phyloP scores from a whole-genome alignment of 1,140 invertebrate genomes.

The Apis mellifera region DNA sequence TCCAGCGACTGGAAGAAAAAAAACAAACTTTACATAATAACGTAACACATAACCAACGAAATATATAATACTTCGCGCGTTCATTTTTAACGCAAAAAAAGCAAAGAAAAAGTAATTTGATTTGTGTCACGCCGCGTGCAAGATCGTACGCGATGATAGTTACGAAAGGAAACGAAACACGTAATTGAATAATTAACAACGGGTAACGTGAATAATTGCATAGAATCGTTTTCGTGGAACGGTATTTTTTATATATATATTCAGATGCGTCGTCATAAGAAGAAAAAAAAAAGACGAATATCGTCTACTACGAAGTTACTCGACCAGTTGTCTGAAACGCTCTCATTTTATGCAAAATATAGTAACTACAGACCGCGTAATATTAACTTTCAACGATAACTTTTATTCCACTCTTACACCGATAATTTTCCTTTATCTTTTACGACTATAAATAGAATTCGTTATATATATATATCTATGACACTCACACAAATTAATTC shows the following conservation, averaged over 20 bases:
- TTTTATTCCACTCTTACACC: too few relatives aligned
- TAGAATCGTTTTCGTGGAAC: neutral
- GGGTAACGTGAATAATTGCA: neutral
- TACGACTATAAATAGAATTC: too few relatives aligned
- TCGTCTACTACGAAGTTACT: neutral
- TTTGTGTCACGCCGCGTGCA: neutral
- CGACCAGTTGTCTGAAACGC: neutral
- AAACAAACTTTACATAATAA: neutral
- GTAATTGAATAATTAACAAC: constrained; percentile 17
- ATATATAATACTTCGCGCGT: neutral
- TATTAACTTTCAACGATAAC: neutral
- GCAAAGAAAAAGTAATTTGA: neutral
- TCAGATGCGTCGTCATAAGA: too few relatives aligned
- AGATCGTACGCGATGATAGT: neutral
- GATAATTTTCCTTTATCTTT: too few relatives aligned
- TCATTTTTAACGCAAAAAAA: neutral
- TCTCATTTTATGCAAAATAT: neutral
- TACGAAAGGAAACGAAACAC: neutral
- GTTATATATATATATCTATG: too few relatives aligned
- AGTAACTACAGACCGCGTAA: neutral
- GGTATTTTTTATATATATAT: neutral
- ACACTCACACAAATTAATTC: too few relatives aligned
- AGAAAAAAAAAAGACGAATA: neutral
- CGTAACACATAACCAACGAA: neutral
- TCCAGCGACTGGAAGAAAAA: constrained; percentile 36